phyloP scores from a whole-genome alignment of 2,888 invertebrate species.

The Drosophila picticornis region DNA sequence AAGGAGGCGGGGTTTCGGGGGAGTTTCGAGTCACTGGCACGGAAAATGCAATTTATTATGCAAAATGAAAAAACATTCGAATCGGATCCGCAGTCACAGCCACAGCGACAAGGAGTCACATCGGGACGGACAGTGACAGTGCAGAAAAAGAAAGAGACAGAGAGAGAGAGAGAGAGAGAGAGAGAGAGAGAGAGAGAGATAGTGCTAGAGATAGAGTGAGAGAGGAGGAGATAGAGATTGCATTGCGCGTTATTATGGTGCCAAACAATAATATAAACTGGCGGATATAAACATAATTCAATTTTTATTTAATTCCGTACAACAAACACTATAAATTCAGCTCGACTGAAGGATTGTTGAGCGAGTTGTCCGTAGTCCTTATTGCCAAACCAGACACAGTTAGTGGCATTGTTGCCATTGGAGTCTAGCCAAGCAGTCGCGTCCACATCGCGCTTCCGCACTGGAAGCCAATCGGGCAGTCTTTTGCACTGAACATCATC shows the following conservation, averaged over 20 bases:
- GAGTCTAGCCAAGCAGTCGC: constrained; percentile 69
- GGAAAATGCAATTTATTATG: constrained; percentile 83
- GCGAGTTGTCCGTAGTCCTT: constrained; percentile 12
- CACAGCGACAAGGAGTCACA: constrained; percentile 58
- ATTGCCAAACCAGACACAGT: constrained; percentile 16
- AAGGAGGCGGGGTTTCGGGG: constrained; percentile 1
- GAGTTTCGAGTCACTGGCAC: constrained; percentile 65
- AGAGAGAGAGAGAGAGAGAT: neutral
- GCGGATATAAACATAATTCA: constrained; percentile 80
- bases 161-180: neutral
- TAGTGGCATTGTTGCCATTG: constrained; percentile 43
- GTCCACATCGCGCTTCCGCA: constrained; percentile 52
- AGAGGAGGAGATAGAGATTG: constrained; percentile 10
- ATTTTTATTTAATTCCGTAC: constrained; percentile 81
- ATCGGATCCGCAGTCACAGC: constrained; percentile 41
- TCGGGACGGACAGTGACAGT: constrained; percentile 17
- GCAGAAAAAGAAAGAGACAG: neutral
- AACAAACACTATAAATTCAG: constrained; percentile 79
- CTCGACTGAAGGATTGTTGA: constrained; percentile 51
- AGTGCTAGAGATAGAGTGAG: neutral
- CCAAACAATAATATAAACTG: constrained; percentile 77
- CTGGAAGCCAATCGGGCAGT: constrained; percentile 58
- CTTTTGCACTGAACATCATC: neutral
- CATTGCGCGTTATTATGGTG: constrained; percentile 71
- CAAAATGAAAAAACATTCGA: constrained; percentile 74